These are phyloP conservation scores for Morone saxatilis DNA, from an alignment of 2,113 vertebrate genomes.

Conservation along the genomic window DNA sequence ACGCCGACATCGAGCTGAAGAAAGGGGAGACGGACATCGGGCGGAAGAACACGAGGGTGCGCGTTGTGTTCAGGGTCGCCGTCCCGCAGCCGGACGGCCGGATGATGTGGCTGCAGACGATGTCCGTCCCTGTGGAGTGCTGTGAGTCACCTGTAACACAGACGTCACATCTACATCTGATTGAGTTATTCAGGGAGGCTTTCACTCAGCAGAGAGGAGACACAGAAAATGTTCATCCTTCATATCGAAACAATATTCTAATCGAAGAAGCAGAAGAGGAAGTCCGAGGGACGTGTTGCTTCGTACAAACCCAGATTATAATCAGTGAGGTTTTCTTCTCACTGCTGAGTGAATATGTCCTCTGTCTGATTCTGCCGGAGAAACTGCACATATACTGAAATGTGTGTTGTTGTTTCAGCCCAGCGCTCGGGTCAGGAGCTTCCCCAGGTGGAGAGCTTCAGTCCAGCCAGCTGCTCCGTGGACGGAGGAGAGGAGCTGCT, in stretches of 20 bases:
- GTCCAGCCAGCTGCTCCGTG: slow-evolving; percentile 87
- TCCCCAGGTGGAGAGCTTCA: slow-evolving; percentile 94
- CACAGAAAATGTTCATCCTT: not conserved
- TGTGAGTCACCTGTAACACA: slow-evolving; percentile 86
- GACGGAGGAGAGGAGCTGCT: slow-evolving; percentile 92
- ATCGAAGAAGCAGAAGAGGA: not conserved
- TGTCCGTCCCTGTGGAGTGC: slow-evolving; percentile 94
- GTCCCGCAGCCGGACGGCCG: slow-evolving; percentile 90
- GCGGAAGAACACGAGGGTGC: slow-evolving; percentile 96
- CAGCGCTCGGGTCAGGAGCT: slow-evolving; percentile 96
- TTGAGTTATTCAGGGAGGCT: slow-evolving; percentile 3
- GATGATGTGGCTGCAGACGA: slow-evolving; percentile 91
- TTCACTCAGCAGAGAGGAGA: not conserved
- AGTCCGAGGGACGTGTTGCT: not conserved
- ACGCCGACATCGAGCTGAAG: slow-evolving; percentile 97
- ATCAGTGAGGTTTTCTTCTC: not conserved
- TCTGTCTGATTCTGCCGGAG: not conserved
- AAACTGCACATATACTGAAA: not conserved
- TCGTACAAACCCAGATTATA: not conserved
- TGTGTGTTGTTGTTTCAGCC: slow-evolving; percentile 80
- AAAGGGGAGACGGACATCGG: slow-evolving; percentile 97
- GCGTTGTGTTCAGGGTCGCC: slow-evolving; percentile 93
- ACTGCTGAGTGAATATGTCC: not conserved
- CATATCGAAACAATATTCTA: not conserved
- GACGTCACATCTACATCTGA: not conserved